Percentiles rank a stretch among this genome's conserved stretches.
phyloP scores from a whole-genome alignment of 2,113 vertebrate species.

The Gambusia affinis region DNA sequence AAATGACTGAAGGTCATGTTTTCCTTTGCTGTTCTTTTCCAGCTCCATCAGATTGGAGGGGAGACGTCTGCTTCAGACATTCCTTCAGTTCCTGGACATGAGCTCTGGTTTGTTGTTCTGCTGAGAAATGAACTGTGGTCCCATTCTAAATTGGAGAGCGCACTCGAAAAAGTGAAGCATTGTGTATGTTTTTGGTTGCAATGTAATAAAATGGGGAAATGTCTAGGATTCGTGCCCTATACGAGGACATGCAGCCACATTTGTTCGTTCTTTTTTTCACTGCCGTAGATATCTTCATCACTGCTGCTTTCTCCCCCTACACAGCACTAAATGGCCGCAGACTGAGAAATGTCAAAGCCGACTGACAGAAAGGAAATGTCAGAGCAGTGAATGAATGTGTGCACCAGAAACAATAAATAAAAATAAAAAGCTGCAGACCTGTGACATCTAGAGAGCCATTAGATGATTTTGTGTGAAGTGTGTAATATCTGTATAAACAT shows the following conservation, averaged over 20 bases:
- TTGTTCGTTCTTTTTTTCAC: background rate
- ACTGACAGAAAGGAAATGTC: background rate
- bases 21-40: too few species aligned
- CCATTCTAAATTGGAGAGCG: too few species aligned
- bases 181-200: too few species aligned
- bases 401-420: background rate
- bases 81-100: too few species aligned
- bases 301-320: slow-evolving; percentile 3
- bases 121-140: too few species aligned
- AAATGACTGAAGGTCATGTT: too few species aligned
- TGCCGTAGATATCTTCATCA: background rate
- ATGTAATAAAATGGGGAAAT: too few species aligned
- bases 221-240: too few species aligned
- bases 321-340: background rate
- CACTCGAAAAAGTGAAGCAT: too few species aligned
- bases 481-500: background rate
- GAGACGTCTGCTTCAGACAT: too few species aligned
- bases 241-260: background rate
- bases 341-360: slow-evolving; percentile 4
- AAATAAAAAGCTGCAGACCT: background rate
- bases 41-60: too few species aligned
- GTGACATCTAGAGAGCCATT: background rate
- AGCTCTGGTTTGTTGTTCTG: too few species aligned
- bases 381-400: background rate
- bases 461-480: background rate